These are phyloP conservation scores for Danio albolineatus DNA, from an alignment of 2,797 vertebrate species.

Conservation along the genomic window DNA sequence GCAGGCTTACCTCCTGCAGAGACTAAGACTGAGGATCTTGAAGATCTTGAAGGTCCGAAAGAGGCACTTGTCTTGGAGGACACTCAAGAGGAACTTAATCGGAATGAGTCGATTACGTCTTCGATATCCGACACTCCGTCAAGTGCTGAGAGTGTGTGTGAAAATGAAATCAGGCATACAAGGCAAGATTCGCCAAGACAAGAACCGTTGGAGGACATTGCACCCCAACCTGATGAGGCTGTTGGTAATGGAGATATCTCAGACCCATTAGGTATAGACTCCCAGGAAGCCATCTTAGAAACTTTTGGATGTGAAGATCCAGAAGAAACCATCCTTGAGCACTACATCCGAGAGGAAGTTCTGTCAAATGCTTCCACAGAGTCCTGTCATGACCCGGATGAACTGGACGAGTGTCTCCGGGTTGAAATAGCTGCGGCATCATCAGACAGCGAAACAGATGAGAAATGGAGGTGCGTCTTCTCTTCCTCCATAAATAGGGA, in stretches of 20 bases:
- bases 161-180: conserved; percentile 71
- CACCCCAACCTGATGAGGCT: conserved; percentile 54
- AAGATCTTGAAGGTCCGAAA: conserved; percentile 60
- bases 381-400: conserved; percentile 74
- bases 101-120: conserved; percentile 78
- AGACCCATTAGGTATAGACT: conserved; percentile 60
- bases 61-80: conserved; percentile 68
- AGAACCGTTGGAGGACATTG: conserved; percentile 60
- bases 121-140: conserved; percentile 78
- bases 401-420: conserved; percentile 74
- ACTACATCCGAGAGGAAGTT: conserved; percentile 75
- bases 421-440: conserved; percentile 77
- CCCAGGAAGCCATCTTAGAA: conserved; percentile 62
- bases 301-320: conserved; percentile 51
- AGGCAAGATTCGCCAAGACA: conserved; percentile 67
- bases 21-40: conserved; percentile 51
- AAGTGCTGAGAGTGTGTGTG: conserved; percentile 79
- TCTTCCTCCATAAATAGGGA: conserved; percentile 85
- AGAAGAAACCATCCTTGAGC: conserved; percentile 72
- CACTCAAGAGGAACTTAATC: conserved; percentile 72
- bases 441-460: conserved; percentile 79
- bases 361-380: conserved; percentile 79
- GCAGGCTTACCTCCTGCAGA: conserved; percentile 51
- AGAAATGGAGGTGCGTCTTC: conserved; percentile 84
- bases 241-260: conserved; percentile 59